A percentile compares a stretch with the other conserved stretches of the same genome.
Conservation (phyloP, 2,113 vertebrate species). For the Etia nguti region DNA sequence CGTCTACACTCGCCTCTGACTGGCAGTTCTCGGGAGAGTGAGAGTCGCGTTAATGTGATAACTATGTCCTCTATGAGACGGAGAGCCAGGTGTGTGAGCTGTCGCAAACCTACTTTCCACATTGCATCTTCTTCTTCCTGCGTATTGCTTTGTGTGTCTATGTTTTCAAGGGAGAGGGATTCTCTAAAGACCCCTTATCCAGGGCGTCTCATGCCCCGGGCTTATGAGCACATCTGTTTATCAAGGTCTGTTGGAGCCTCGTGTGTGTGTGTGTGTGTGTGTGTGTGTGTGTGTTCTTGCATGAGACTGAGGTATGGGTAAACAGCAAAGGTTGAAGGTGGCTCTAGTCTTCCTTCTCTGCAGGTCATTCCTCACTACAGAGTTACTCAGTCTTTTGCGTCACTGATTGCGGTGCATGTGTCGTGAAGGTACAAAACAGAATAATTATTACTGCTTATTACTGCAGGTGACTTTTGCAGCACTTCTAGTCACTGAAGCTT, state of each 20-base stretch:
- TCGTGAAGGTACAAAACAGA: background rate
- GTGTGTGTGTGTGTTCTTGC: background rate
- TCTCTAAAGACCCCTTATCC: conserved; percentile 52
- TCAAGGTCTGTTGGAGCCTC: conserved; percentile 40
- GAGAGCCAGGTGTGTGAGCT: conserved; percentile 38
- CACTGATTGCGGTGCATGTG: background rate
- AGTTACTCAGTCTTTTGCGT: conserved; percentile 22
- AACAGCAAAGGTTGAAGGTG: conserved; percentile 51
- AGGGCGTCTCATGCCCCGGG: conserved; percentile 48
- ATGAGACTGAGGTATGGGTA: conserved; percentile 34
- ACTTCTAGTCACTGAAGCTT: conserved; percentile 25
- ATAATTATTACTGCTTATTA: background rate
- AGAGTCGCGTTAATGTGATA: conserved; percentile 44
- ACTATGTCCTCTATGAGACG: background rate
- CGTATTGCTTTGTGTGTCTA: background rate
- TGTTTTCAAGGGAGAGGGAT: conserved; percentile 9
- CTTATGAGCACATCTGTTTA: conserved; percentile 57
- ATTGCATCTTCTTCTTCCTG: background rate
- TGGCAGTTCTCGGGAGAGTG: conserved; percentile 43
- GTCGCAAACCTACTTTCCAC: conserved; percentile 37
- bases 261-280: background rate
- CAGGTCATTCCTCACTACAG: conserved; percentile 39
- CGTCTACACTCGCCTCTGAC: background rate
- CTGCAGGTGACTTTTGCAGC: conserved; percentile 39
- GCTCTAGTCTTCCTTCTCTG: conserved; percentile 24